A percentile compares a stretch with the other conserved stretches of the same genome.
Conservation (phyloP, 2,113 vertebrate species). For the Cardinalis cardinalis region DNA sequence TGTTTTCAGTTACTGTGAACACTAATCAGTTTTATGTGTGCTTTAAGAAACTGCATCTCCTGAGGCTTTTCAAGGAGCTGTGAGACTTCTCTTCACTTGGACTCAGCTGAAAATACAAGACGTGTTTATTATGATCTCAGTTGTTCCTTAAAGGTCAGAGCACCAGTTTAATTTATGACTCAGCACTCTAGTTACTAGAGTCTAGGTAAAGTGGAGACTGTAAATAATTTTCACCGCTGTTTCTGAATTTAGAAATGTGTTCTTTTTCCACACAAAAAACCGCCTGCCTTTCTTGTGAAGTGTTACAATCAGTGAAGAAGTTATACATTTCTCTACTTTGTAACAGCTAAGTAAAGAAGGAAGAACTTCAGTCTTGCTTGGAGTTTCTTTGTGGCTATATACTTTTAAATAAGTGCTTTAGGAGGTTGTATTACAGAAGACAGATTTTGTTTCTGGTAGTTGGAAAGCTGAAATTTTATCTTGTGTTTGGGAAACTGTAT, state of each 20-base stretch:
- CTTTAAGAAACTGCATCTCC: background rate
- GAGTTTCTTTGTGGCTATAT: background rate
- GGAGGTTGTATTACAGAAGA: background rate
- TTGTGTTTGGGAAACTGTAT: background rate
- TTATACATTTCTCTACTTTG: background rate
- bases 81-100: background rate
- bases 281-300: background rate
- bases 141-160: constrained; percentile 40
- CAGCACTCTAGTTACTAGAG: constrained; percentile 21
- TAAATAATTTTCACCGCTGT: background rate
- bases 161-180: constrained; percentile 39
- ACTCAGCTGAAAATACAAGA: constrained; percentile 10
- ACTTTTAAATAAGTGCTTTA: background rate
- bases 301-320: background rate
- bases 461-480: constrained; percentile 34
- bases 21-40: background rate
- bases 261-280: background rate
- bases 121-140: constrained; percentile 51
- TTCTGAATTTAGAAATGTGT: background rate
- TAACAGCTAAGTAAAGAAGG: background rate
- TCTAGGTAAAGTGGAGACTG: constrained; percentile 29
- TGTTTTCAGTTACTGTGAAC: background rate
- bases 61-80: background rate
- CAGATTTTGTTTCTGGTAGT: background rate
- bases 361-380: background rate